Evolutionary conservation across 1,140 invertebrate genomes (phyloP), one percentile per base, ranked within the genome.

Genomic region (Nasonia vitripennis): DNA sequence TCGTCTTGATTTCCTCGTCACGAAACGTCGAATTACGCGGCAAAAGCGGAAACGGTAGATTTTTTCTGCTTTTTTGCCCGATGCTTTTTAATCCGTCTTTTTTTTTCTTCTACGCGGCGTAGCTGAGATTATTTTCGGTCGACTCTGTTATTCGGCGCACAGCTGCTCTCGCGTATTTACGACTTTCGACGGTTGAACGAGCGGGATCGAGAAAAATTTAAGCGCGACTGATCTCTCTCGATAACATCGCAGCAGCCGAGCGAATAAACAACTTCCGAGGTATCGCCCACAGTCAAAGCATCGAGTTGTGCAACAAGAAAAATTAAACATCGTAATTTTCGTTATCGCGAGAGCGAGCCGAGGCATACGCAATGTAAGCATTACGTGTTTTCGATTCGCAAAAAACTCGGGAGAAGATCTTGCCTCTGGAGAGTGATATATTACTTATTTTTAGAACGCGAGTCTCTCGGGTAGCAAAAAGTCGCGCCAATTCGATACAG

Each of bases 311-410:
- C 73, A 74, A 74, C 17, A 0, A 74, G 0, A 41, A 74, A 37
- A 74, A 31, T 41, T 41, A 41, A 74, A 41, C 27, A 41, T 74
- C 17, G 34, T 74, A 74, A 74, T 74, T 20, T 20, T 34, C 12
- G 23, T 74, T 74, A 74, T 74, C 73, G 37, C 70, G 3, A 7
- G 48, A 11, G 14, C 48, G 11, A 4, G 9, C 45, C 2, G 12
- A 34, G 27, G 7, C 23, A 73, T 7, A 6, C 7, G 1, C 23
- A 31, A 73, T 73, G 27, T 27, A 73, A 73, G 9, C 23, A 31
- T 73, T 73, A 73, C 70, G 70, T 73, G 31, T 73, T 73, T 73
- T 73, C 31, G 12, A 31, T 34, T 73, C 5, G 11, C 11, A 75
- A 75, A 45, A 75, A 75, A 17, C 6, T n/a, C 45, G 12, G 9